Evolutionary conservation across 2,797 vertebrate species (phyloP).

Genomic region (Schizopygopsis pylzovi): DNA sequence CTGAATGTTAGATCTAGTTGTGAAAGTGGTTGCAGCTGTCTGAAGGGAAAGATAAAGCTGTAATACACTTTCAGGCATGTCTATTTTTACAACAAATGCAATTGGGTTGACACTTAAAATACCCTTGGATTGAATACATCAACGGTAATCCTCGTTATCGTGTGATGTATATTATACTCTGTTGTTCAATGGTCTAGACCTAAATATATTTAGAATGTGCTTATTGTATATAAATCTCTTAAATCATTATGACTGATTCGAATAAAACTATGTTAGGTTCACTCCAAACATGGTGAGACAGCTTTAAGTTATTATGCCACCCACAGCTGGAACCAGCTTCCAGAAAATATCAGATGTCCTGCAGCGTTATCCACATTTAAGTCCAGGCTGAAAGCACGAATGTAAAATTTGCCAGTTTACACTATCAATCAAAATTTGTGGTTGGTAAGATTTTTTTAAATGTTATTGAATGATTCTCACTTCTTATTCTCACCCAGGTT

Average conservation of each 20-base stretch:
- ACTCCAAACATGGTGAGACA: slow-evolving; percentile 1
- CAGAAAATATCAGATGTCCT: background rate
- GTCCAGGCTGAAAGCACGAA: background rate
- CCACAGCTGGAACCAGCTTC: background rate
- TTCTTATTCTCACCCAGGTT: background rate
- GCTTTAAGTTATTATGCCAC: slow-evolving; percentile 11
- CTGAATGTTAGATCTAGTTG: slow-evolving; percentile 51
- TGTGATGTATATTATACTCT: background rate
- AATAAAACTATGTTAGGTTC: slow-evolving; percentile 10
- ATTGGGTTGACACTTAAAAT: slow-evolving; percentile 22
- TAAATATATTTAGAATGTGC: background rate
- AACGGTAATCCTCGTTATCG: background rate
- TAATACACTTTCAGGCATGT: slow-evolving; percentile 32
- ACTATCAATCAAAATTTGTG: background rate
- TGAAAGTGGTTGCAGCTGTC: slow-evolving; percentile 56
- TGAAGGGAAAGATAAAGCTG: slow-evolving; percentile 35
- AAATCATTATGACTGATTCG: background rate
- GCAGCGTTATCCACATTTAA: background rate
- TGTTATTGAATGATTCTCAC: background rate
- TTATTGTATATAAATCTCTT: background rate
- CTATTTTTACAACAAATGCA: slow-evolving; percentile 16
- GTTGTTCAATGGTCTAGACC: background rate
- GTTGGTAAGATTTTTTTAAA: background rate
- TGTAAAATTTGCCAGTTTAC: background rate
- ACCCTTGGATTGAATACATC: background rate